A percentile compares a stretch with the other conserved stretches of the same genome.
Conservation (phyloP, 2,113 vertebrate species). For the Gallinago paraguaiae region DNA sequence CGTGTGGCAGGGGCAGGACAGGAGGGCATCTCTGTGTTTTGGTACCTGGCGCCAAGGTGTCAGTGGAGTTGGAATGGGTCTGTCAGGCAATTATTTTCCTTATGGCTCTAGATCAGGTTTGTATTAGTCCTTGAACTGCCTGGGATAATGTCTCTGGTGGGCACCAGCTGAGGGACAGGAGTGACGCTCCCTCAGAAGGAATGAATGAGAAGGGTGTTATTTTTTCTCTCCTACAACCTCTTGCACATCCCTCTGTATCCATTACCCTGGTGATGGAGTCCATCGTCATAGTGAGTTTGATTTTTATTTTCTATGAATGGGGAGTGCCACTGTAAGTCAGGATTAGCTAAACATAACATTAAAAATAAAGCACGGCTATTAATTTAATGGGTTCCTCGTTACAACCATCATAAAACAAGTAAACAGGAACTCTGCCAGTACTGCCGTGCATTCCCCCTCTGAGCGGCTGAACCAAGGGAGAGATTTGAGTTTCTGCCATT, state of each 20-base stretch:
- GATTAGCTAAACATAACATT: slow-evolving; percentile 73
- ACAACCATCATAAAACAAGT: slow-evolving; percentile 71
- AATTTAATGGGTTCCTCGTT: slow-evolving; percentile 72
- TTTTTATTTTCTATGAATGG: slow-evolving; percentile 43
- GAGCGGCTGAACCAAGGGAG: slow-evolving; percentile 32
- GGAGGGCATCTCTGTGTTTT: background rate
- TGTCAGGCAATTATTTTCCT: background rate
- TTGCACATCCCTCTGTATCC: background rate
- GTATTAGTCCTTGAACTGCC: background rate
- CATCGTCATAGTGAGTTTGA: background rate
- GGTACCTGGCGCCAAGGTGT: background rate
- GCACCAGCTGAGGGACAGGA: background rate
- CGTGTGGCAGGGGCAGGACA: background rate
- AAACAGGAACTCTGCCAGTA: slow-evolving; percentile 69
- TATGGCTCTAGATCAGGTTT: background rate
- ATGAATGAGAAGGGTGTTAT: background rate
- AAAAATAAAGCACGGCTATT: slow-evolving; percentile 73
- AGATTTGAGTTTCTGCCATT: slow-evolving; percentile 43
- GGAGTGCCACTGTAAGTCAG: slow-evolving; percentile 50
- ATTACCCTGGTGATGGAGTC: background rate
- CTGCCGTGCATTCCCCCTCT: slow-evolving; percentile 16
- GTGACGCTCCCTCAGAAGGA: background rate
- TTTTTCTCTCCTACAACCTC: background rate
- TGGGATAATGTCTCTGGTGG: background rate
- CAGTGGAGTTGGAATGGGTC: background rate